Percentiles rank a stretch among this genome's conserved stretches.
Conservation (phyloP, 2,797 vertebrate species). For the Spondyliosoma cantharus region DNA sequence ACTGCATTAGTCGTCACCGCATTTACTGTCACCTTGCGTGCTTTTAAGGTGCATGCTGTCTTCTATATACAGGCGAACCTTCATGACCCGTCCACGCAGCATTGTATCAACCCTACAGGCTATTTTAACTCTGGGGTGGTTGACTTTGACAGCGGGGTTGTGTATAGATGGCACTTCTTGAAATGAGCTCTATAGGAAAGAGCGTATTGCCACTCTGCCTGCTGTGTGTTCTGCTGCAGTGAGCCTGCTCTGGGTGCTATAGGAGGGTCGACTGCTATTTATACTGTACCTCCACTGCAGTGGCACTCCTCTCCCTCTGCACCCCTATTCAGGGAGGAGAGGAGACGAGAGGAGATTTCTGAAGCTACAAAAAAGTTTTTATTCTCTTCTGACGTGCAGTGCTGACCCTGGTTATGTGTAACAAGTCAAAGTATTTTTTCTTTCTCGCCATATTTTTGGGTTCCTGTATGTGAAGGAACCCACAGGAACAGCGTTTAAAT, state of each 20-base stretch:
- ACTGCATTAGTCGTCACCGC: conserved; percentile 19
- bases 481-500: neutral
- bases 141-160: conserved; percentile 67
- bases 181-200: conserved; percentile 62
- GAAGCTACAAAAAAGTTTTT: conserved; percentile 31
- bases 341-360: conserved; percentile 35
- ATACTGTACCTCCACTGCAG: conserved; percentile 72
- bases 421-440: conserved; percentile 5
- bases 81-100: conserved; percentile 37
- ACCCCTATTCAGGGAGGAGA: conserved; percentile 44
- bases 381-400: conserved; percentile 14
- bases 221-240: conserved; percentile 74
- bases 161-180: conserved; percentile 56
- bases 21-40: conserved; percentile 35
- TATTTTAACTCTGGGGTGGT: conserved; percentile 54
- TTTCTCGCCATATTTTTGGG: neutral
- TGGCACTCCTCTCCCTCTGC: conserved; percentile 56
- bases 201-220: conserved; percentile 42
- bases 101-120: conserved; percentile 37
- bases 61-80: conserved; percentile 18
- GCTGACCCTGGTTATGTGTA: conserved; percentile 19
- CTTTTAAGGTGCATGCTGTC: conserved; percentile 25
- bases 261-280: conserved; percentile 75
- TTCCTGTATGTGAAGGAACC: neutral
- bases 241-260: conserved; percentile 71